phyloP scores from a whole-genome alignment of 2,888 invertebrate genomes.

The Heteromyza rotundicornis region DNA sequence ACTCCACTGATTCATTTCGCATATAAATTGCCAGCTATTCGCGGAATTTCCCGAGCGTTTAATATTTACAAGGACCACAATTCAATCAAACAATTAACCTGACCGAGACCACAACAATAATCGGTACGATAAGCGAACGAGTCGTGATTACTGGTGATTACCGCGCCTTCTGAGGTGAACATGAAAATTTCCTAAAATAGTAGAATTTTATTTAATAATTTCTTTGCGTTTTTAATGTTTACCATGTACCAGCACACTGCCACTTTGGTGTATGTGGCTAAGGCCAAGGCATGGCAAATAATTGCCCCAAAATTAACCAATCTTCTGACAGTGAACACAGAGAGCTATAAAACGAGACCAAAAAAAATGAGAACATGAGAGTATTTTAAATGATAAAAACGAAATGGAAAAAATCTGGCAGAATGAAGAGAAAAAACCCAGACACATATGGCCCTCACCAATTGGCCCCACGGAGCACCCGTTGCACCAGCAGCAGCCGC shows the following conservation, averaged over 20 bases:
- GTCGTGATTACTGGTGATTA: too few species aligned
- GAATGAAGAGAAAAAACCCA: not conserved
- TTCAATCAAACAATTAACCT: not conserved
- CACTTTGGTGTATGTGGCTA: not conserved
- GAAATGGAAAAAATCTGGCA: not conserved
- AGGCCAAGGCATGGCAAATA: not conserved
- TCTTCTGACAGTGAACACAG: not conserved
- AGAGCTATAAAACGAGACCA: too few species aligned
- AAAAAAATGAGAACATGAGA: not conserved
- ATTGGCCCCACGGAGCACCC: not conserved
- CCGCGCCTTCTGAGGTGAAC: not conserved
- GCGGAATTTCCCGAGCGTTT: not conserved
- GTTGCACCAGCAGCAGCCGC: conserved; percentile 24
- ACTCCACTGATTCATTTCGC: conserved; percentile 5
- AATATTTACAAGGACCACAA: not conserved
- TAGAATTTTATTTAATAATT: too few species aligned
- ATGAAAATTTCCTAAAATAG: too few species aligned
- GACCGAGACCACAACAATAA: too few species aligned
- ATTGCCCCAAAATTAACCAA: conserved; percentile 1
- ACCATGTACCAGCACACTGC: not conserved
- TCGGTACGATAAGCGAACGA: too few species aligned
- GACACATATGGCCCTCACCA: not conserved
- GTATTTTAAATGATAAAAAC: not conserved
- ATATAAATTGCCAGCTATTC: not conserved
- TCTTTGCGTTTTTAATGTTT: too few species aligned